phyloP scores from a whole-genome alignment of 2,888 invertebrate species.

The Arctia plantaginis region DNA sequence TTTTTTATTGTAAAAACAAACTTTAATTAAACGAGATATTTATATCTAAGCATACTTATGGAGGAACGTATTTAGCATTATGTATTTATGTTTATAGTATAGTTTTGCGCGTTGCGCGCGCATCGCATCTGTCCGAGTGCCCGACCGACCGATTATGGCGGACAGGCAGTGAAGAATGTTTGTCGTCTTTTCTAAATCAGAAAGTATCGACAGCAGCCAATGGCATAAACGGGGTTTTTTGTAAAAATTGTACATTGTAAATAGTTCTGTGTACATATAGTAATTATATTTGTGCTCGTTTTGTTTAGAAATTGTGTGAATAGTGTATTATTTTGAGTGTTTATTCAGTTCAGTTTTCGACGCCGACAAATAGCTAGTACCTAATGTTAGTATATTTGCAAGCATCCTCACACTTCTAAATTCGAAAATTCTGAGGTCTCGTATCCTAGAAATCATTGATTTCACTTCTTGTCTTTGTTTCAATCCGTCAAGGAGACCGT shows the following conservation, averaged over 20 bases:
- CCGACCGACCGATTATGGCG: constrained; percentile 86
- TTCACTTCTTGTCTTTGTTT: constrained; percentile 83
- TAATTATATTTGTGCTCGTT: constrained; percentile 89
- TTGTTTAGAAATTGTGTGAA: constrained; percentile 88
- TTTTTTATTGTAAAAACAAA: not conserved
- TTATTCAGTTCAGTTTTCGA: constrained; percentile 87
- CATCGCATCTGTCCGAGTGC: constrained; percentile 84
- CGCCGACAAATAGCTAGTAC: constrained; percentile 84
- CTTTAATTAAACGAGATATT: not conserved
- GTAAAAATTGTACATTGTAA: constrained; percentile 90
- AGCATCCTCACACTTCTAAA: constrained; percentile 70
- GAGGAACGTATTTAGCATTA: constrained; percentile 49
- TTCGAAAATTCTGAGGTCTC: constrained; percentile 57
- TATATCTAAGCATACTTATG: constrained; percentile 28
- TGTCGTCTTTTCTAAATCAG: constrained; percentile 85
- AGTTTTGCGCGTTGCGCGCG: constrained; percentile 86
- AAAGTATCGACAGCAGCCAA: constrained; percentile 89
- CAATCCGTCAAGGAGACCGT: constrained; percentile 85
- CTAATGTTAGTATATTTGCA: constrained; percentile 80
- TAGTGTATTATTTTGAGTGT: constrained; percentile 87
- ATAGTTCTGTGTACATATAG: constrained; percentile 91
- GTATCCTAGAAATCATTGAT: constrained; percentile 60
- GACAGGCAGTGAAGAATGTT: constrained; percentile 84
- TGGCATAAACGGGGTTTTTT: constrained; percentile 88
- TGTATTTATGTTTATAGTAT: constrained; percentile 82